Evolutionary conservation across 2,797 vertebrate genomes (phyloP).

Genomic region (Neosilurus mollespiculum): DNA sequence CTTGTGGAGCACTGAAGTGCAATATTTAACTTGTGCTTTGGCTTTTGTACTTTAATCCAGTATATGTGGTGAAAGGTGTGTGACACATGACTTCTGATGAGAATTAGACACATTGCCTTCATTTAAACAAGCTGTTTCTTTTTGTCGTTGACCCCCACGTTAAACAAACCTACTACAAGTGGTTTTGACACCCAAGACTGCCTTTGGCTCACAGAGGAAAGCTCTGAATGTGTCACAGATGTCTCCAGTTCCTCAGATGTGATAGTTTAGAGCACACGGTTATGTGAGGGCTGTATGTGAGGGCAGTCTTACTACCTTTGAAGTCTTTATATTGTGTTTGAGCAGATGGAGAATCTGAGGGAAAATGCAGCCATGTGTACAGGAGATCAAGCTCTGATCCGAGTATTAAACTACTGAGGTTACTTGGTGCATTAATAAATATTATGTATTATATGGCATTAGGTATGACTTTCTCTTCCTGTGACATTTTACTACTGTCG

Average conservation of each 20-base stretch:
- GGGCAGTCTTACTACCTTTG: slow-evolving; percentile 55
- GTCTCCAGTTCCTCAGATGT: slow-evolving; percentile 55
- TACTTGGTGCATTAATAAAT: not conserved
- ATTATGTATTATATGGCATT: not conserved
- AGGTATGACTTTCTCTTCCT: not conserved
- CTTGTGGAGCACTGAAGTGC: not conserved
- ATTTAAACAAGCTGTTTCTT: not conserved
- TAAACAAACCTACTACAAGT: slow-evolving; percentile 16
- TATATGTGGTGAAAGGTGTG: not conserved
- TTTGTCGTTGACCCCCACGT: not conserved
- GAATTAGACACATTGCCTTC: not conserved
- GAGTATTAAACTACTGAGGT: not conserved
- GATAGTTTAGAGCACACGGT: slow-evolving; percentile 58
- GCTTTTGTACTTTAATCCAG: not conserved
- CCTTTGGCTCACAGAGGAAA: slow-evolving; percentile 36
- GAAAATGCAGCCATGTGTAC: not conserved
- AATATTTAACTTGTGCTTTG: not conserved
- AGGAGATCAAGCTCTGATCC: not conserved
- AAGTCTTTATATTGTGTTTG: slow-evolving; percentile 25
- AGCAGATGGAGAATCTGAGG: slow-evolving; percentile 13
- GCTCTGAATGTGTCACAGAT: slow-evolving; percentile 58
- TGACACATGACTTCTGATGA: not conserved
- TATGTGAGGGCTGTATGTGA: slow-evolving; percentile 51
- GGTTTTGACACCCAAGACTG: slow-evolving; percentile 39
- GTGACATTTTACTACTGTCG: not conserved